Evolutionary conservation across 2,113 vertebrate genomes (phyloP), one percentile per base, ranked within the genome.

Genomic region (Notechis scutatus): DNA sequence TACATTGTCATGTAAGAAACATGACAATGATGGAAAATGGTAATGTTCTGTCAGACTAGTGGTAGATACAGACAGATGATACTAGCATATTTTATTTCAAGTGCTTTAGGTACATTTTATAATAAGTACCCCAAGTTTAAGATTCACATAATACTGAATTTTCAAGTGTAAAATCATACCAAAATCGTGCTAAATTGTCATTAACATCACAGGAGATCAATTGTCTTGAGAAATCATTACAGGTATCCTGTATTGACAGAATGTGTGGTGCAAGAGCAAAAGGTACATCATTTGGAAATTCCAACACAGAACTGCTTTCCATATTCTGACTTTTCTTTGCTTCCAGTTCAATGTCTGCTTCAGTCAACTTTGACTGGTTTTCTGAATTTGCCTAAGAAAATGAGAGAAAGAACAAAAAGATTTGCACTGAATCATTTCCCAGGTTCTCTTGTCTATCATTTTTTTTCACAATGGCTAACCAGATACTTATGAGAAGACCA

Each of bases 101-200:
- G 52, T 94, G 91, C 15, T 92, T 92, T 74, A 20, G 50, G 88
- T 94, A 5, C 24, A 91, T 90, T 61, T 89, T 91, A 34, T 56
- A 88, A 21, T 47, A 34, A 91, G 4, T 86, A 21, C 54, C 29
- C 23, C 34, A 92, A 91, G 96, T 97, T 81, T 81, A 99, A 0
- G 94, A 96, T 61, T 98, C 97, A 93, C 97, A 98, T 74, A 99
- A 98, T 93, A 99, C 98, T 1, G 99, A 99, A 96, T 99, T 99
- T 96, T 99, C 99, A 93, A 99, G 97, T 21, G 98, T 99, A 94
- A 99, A 99, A 97, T 99, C 99, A 34, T 99, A 99, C 96, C 98
- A 98, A 96, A 99, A 99, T 90, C 96, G 98, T 88, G 98, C 97
- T 95, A 99, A 96, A 95, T 98, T 98, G 90, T 99, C 98, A 85